Conservation (phyloP, 2,888 invertebrate species). For the Drosophila lutescens region DNA sequence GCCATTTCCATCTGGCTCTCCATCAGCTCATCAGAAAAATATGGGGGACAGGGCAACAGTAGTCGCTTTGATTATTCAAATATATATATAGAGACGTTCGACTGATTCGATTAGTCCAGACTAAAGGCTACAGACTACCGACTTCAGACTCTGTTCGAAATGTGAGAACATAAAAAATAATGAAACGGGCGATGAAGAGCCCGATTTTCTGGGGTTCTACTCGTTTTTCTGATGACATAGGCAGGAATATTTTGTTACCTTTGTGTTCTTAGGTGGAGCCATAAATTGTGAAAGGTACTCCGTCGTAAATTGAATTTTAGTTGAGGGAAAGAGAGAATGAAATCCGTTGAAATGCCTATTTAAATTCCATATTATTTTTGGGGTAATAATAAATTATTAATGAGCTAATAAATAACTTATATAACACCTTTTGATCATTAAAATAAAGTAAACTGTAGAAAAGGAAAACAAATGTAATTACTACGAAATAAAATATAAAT, state of each 20-base stretch:
- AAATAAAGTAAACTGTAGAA: no score
- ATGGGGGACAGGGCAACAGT: neutral
- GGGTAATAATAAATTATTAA: no score
- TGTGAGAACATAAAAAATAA: constrained; percentile 67
- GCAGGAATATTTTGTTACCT: constrained; percentile 12
- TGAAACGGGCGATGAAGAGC: constrained; percentile 44
- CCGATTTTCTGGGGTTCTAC: constrained; percentile 2
- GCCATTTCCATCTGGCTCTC: constrained; percentile 38
- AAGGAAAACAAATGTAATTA: no score
- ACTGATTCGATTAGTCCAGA: constrained; percentile 39
- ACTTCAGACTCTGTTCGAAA: constrained; percentile 28
- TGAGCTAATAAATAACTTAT: no score
- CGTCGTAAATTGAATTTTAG: constrained; percentile 4
- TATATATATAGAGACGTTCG: constrained; percentile 41
- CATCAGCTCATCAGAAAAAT: constrained; percentile 25
- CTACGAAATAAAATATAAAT: neutral
- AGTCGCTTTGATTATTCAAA: constrained; percentile 62
- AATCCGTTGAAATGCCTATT: no score
- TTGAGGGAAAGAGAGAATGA: neutral
- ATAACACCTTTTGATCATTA: no score
- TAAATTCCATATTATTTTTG: no score
- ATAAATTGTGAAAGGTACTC: neutral
- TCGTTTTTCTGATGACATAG: constrained; percentile 17
- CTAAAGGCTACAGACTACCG: constrained; percentile 3
- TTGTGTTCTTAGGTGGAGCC: neutral